Evolutionary conservation across 2,888 invertebrate genomes (phyloP), one percentile per base, ranked within the genome.

Genomic region (Steinernema hermaphroditum): DNA sequence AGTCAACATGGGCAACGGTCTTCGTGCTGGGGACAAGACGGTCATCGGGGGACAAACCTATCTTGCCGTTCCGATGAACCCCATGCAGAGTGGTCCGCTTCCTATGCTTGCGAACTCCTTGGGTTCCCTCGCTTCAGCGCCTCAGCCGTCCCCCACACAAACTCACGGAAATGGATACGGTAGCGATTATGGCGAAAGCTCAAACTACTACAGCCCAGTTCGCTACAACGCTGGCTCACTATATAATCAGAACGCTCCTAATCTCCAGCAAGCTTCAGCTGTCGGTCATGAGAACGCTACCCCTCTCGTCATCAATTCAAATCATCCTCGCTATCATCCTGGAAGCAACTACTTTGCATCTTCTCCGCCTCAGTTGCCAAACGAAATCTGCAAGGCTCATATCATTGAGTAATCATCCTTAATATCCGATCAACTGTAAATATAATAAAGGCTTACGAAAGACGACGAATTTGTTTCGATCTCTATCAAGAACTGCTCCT

Each of bases 1-100:
- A 2, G 19, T 54, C 16, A 54, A 54, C 54, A 54, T 54, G 54
- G 54, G 54, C 8, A 8, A 2, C 27, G 54, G 54, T 14, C 27
- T 54, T 2, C 22, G 54, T 24, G 54, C 76, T 0, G 76, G 76
- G 8, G 76, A 76, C 27, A 77, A 41, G 41, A 72, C 69, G 19
- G 44, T 69, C 16, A 76, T 76, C 46, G 76, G 76, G 12, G 76
- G 77, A 27, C 72, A 76, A 37, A 34, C 68, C 24, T 76, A 76
- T 34, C 32, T 75, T 12, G 75, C 72, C 6, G 75, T 75, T 12
- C 70, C 68, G 16, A 44, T 75, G 50, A 76, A 75, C 68, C 68
- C 24, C 22, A 14, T 22, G 22, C 54, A 54, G 16, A 54, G 27
- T 16, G 54, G 54, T 2, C 12, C 54, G 22, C 54, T 54, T 4